Evolutionary conservation across 2,113 vertebrate genomes (phyloP).

Genomic region (Myiopsitta monachus): DNA sequence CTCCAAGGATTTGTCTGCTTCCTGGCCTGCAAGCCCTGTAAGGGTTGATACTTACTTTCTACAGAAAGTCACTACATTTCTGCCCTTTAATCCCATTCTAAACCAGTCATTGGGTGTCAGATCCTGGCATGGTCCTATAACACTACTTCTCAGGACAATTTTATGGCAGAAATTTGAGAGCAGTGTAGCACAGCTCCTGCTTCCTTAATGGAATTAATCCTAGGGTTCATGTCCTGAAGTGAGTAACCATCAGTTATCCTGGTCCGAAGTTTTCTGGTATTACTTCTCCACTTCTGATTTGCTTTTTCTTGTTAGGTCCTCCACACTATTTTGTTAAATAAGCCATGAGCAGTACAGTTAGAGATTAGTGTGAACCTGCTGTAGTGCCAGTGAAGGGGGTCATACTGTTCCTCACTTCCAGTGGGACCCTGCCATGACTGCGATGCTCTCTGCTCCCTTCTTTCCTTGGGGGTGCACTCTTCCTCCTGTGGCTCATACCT

Average conservation of each 20-base stretch:
- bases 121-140: neutral
- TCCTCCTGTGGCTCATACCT: neutral
- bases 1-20: neutral
- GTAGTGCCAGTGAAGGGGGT: neutral
- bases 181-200: neutral
- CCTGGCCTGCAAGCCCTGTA: neutral
- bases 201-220: neutral
- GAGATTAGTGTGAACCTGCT: neutral
- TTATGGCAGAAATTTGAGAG: neutral
- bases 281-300: neutral
- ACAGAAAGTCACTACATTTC: neutral
- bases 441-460: neutral
- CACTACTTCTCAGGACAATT: neutral
- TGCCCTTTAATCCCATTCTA: neutral
- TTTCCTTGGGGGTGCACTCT: neutral
- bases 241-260: neutral
- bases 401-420: rapidly evolving
- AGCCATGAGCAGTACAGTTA: neutral
- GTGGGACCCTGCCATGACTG: neutral
- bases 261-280: neutral
- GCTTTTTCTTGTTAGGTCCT: neutral
- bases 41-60: neutral
- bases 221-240: neutral
- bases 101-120: neutral
- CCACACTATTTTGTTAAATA: neutral